phyloP scores from a whole-genome alignment of 2,797 vertebrate genomes.

The Podargus strigoides region DNA sequence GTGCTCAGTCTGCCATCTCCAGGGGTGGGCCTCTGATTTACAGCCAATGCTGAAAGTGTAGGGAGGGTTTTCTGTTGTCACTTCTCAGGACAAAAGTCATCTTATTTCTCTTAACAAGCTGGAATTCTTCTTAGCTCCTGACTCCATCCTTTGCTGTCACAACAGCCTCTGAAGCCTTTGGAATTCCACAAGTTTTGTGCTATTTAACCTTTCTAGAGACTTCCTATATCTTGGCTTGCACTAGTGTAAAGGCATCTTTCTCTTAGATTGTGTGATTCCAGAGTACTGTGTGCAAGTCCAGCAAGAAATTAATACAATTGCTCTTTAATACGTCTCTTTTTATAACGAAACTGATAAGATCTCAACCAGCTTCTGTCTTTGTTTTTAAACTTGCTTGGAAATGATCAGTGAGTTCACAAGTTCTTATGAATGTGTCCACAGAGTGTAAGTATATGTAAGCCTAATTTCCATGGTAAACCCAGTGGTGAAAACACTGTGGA shows the following conservation, averaged over 20 bases:
- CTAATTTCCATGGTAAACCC: neutral
- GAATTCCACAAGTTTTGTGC: neutral
- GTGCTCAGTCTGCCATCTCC: neutral
- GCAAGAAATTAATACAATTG: neutral
- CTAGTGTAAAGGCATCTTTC: neutral
- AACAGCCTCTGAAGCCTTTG: neutral
- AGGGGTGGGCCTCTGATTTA: neutral
- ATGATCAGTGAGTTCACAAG: neutral
- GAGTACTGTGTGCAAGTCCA: neutral
- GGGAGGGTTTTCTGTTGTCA: fast-evolving
- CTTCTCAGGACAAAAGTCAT: neutral
- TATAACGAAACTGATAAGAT: neutral
- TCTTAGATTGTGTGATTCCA: neutral
- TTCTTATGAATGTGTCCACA: neutral
- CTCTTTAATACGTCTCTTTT: neutral
- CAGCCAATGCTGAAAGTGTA: neutral
- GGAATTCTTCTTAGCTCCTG: neutral
- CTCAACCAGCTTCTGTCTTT: neutral
- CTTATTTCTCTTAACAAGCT: neutral
- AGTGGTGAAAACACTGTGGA: neutral
- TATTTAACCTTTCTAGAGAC: neutral
- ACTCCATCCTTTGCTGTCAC: neutral
- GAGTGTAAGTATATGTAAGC: neutral
- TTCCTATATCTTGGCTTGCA: neutral
- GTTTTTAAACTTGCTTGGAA: neutral